Evolutionary conservation across 2,888 invertebrate genomes (phyloP).

Genomic region (Drosophila prostipennis): DNA sequence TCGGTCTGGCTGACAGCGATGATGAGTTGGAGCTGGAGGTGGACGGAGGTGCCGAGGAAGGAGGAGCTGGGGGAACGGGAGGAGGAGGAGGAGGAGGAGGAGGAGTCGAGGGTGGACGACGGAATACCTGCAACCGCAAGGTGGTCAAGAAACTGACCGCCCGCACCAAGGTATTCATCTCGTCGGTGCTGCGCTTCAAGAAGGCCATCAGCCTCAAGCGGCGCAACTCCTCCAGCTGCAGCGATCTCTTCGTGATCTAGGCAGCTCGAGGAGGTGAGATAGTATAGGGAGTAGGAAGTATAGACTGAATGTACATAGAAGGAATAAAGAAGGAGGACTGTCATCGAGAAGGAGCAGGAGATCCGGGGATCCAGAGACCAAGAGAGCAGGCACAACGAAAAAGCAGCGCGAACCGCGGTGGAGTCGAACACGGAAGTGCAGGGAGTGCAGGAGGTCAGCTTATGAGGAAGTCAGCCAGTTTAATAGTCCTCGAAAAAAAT

Average conservation of each 20-base stretch:
- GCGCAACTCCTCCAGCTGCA: slow-evolving; percentile 83
- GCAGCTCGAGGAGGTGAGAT: neutral
- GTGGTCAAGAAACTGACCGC: slow-evolving; percentile 82
- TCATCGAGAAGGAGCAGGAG: neutral
- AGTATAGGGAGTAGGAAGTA: slow-evolving; percentile 10
- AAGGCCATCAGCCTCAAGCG: slow-evolving; percentile 81
- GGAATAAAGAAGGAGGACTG: neutral
- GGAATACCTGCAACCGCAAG: slow-evolving; percentile 70
- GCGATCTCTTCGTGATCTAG: slow-evolving; percentile 84
- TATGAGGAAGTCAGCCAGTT: neutral
- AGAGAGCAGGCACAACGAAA: neutral
- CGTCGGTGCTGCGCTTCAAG: slow-evolving; percentile 83
- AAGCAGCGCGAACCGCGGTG: slow-evolving; percentile 7
- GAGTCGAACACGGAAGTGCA: slow-evolving; percentile 4
- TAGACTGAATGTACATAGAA: slow-evolving; percentile 38
- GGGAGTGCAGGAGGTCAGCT: neutral
- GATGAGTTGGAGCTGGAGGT: neutral
- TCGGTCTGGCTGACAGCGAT: slow-evolving; percentile 20
- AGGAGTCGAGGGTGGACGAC: neutral
- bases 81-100: neutral
- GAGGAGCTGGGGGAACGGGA: neutral
- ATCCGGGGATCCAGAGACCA: neutral
- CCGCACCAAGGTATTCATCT: slow-evolving; percentile 82
- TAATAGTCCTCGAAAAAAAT: neutral
- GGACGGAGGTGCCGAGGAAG: neutral